Evolutionary conservation across 53 echinoderm and acorn worm genomes (phyloP), one percentile per base, ranked within the genome.

Genomic region (Crossaster papposus): DNA sequence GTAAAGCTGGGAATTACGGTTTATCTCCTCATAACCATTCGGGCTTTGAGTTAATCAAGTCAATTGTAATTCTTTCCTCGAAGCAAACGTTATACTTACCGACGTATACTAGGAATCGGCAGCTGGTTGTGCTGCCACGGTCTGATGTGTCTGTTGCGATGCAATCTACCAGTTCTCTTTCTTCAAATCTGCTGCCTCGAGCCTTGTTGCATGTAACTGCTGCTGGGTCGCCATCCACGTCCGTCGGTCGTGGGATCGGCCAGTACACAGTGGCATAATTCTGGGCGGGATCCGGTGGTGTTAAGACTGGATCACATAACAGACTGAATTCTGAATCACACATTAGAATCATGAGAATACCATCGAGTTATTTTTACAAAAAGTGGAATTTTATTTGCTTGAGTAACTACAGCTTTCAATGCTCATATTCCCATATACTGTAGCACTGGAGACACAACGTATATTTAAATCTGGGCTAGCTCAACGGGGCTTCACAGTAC

Each of bases 41-140:
- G n/a, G n/a, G n/a, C n/a, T n/a, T n/a, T n/a, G n/a, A n/a, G n/a
- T n/a, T n/a, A n/a, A n/a, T n/a, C n/a, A n/a, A n/a, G n/a, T n/a
- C n/a, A n/a, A n/a, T n/a, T n/a, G n/a, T n/a, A n/a, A n/a, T n/a
- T n/a, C n/a, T n/a, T n/a, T n/a, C n/a, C n/a, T n/a, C n/a, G n/a
- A n/a, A n/a, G n/a, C n/a, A n/a, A n/a, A n/a, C n/a, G n/a, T n/a
- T 58, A 3, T 68, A 73, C 74, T 73, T 73, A 73, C 74, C 6
- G 35, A 73, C 74, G 74, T 4, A 14, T 15, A 73, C 20, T 34
- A 32, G 15, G 2, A 36, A 32, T 17, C 0, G 2, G 74, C 74
- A 73, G 6, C 2, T 17, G 33, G 34, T 28, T 4, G 33, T 73
- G 4, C 28, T 32, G 13, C 30, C 74, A 8, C 2, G 74, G 35